A percentile compares a stretch with the other conserved stretches of the same genome.
phyloP scores from a whole-genome alignment of 2,113 vertebrate genomes.

The Phalacrocorax aristotelis region DNA sequence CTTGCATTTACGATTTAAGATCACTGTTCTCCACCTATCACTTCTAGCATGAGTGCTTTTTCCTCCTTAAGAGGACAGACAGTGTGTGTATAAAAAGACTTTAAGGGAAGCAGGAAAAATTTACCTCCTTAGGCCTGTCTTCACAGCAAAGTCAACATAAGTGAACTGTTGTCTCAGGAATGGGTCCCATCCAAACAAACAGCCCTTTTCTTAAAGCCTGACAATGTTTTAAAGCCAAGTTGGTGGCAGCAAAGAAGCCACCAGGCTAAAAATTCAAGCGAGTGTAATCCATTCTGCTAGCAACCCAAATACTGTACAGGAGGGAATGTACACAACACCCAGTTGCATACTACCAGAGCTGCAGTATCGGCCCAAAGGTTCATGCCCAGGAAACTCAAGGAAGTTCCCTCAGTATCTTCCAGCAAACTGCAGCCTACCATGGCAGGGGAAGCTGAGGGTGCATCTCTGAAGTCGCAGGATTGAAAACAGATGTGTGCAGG shows the following conservation, averaged over 20 bases:
- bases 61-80: neutral
- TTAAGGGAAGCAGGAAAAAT: neutral
- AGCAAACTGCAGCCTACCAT: neutral
- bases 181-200: neutral
- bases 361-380: neutral
- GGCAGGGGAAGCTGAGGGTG: neutral
- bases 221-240: neutral
- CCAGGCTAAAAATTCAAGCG: neutral
- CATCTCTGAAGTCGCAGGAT: neutral
- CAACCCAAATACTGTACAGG: neutral
- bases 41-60: neutral
- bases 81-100: neutral
- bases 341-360: neutral
- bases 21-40: neutral
- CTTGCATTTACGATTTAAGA: neutral
- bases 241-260: neutral
- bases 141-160: neutral
- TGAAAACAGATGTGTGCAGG: neutral
- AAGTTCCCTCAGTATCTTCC: neutral
- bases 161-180: neutral
- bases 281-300: neutral
- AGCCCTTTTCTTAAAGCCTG: neutral
- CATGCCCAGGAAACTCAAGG: neutral
- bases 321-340: neutral
- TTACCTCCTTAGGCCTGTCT: neutral